Conservation (phyloP, 2,888 invertebrate genomes). For the Meghimatium bilineatum region DNA sequence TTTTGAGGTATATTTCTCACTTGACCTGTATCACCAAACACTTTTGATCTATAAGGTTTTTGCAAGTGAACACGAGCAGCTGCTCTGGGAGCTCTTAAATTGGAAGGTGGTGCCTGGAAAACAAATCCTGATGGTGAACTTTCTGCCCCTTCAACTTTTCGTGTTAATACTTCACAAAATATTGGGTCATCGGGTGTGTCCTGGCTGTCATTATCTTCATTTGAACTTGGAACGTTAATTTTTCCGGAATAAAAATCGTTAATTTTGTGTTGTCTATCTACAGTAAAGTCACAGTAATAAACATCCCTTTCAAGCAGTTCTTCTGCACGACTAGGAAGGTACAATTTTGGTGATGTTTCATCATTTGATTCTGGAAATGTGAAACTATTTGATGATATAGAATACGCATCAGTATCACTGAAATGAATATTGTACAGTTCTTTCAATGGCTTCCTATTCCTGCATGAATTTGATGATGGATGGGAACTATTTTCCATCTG, state of each 20-base stretch:
- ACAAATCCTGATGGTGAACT: conserved; percentile 31
- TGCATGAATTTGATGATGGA: background rate
- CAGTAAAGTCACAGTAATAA: conserved; percentile 70
- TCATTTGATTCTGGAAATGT: conserved; percentile 53
- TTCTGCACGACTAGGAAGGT: conserved; percentile 54
- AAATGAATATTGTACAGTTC: conserved; percentile 7
- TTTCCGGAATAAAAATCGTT: conserved; percentile 53
- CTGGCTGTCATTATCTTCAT: conserved; percentile 1
- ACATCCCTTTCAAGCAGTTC: conserved; percentile 66
- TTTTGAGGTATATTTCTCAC: background rate
- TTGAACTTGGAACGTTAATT: background rate
- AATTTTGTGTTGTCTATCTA: conserved; percentile 68
- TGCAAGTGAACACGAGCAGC: background rate
- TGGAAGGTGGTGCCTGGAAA: conserved; percentile 22
- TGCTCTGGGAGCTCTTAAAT: conserved; percentile 22
- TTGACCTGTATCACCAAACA: background rate
- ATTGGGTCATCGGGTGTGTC: conserved; percentile 4
- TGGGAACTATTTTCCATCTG: conserved; percentile 10
- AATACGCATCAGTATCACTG: conserved; percentile 56
- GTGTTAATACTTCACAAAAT: conserved; percentile 6
- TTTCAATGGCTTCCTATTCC: background rate
- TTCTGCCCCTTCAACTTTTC: conserved; percentile 48
- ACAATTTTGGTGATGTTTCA: conserved; percentile 52
- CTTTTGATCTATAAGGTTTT: background rate
- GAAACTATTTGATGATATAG: background rate